Evolutionary conservation across 30 jellyfish, hydroid and myxozoan species (phyloP).

Genomic region (Rhopilema esculentum): DNA sequence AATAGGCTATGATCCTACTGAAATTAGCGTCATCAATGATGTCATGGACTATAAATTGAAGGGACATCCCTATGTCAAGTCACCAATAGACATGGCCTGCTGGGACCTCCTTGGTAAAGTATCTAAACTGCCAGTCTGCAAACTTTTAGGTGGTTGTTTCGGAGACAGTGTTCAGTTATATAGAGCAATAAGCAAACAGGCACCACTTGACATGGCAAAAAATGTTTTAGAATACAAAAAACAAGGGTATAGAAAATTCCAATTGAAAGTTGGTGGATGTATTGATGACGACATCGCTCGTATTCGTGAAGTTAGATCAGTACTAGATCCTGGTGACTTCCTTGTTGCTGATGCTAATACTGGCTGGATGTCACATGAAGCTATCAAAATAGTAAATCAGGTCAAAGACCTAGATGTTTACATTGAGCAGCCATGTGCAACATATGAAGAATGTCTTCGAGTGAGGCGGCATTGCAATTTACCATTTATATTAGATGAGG

Average conservation of each 20-base stretch:
- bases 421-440: conserved; percentile 71
- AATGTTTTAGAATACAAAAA: conserved; percentile 36
- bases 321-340: conserved; percentile 40
- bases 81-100: conserved; percentile 73
- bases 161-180: conserved; percentile 65
- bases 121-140: conserved; percentile 52
- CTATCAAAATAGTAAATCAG: conserved; percentile 35
- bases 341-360: conserved; percentile 72
- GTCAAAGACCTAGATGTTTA: conserved; percentile 63
- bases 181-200: conserved; percentile 51
- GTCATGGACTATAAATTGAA: conserved; percentile 63
- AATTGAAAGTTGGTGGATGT: conserved; percentile 65
- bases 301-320: conserved; percentile 55
- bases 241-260: conserved; percentile 54
- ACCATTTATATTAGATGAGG: conserved; percentile 66
- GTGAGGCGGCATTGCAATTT: conserved; percentile 52
- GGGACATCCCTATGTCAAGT: conserved; percentile 72
- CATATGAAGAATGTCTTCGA: conserved; percentile 67
- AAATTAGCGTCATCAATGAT: conserved; percentile 51
- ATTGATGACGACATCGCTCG: conserved; percentile 66
- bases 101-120: conserved; percentile 67
- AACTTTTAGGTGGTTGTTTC: conserved; percentile 57
- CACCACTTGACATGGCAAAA: conserved; percentile 55
- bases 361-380: conserved; percentile 75
- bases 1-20: conserved; percentile 57